Percentiles rank a stretch among this genome's conserved stretches.
These are phyloP conservation scores for Fissipunctia ypsillon DNA, from an alignment of 2,888 invertebrate species.

Conservation along the genomic window DNA sequence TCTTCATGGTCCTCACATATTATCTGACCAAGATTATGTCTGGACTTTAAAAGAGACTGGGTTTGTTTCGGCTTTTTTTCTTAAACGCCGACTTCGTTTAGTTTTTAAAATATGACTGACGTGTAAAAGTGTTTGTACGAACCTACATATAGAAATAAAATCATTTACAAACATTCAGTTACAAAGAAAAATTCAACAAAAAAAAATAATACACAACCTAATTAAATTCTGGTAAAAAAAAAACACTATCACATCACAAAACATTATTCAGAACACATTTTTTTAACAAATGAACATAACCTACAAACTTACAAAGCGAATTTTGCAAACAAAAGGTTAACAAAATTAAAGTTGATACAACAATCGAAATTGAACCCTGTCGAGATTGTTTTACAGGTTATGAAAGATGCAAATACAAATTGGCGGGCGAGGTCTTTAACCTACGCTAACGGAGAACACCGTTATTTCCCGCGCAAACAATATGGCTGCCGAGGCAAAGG, in stretches of 20 bases:
- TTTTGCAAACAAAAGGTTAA: constrained; percentile 68
- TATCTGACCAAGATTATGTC: no score
- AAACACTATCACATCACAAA: constrained; percentile 36
- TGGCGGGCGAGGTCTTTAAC: constrained; percentile 74
- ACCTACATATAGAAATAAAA: no score
- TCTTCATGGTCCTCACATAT: no score
- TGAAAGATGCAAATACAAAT: constrained; percentile 53
- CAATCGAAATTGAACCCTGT: constrained; percentile 64
- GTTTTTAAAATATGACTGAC: no score
- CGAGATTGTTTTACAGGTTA: constrained; percentile 45
- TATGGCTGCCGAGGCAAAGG: constrained; percentile 72
- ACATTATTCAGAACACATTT: constrained; percentile 50
- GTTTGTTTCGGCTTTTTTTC: no score
- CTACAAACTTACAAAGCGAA: constrained; percentile 63
- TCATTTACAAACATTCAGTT: no score
- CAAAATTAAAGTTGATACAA: constrained; percentile 38
- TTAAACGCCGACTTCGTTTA: no score
- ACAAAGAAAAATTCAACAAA: neutral
- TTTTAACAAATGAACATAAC: constrained; percentile 56
- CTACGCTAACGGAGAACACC: constrained; percentile 74
- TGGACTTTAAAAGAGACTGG: no score
- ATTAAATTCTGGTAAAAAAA: constrained; percentile 26
- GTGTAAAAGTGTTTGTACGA: no score
- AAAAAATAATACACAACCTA: constrained; percentile 25
- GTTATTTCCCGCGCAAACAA: constrained; percentile 79